These are phyloP conservation scores for Sorex araneus DNA, from an alignment of 2,113 vertebrate species.

Conservation along the genomic window DNA sequence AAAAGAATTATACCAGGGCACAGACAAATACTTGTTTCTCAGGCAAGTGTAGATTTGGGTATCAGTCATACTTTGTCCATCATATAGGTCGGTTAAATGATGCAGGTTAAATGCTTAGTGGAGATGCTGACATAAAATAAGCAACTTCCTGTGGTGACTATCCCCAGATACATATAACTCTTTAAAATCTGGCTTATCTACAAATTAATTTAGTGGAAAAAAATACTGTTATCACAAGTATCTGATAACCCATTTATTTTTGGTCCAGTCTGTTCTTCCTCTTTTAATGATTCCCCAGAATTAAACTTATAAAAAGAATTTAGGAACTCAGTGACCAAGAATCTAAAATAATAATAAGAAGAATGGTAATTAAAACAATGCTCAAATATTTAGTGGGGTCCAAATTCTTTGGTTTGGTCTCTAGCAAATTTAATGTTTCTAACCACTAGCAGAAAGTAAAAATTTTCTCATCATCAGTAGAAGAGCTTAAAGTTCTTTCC, in stretches of 20 bases:
- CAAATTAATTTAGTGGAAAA: slow-evolving; percentile 15
- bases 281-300: not conserved
- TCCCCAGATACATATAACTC: not conserved
- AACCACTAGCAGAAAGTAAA: slow-evolving; percentile 50
- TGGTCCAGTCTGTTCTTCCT: not conserved
- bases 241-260: not conserved
- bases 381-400: not conserved
- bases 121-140: slow-evolving; percentile 1
- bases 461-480: slow-evolving; percentile 62
- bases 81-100: not conserved
- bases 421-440: slow-evolving; percentile 7
- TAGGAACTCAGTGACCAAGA: slow-evolving; percentile 1
- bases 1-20: not conserved
- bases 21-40: not conserved
- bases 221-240: not conserved
- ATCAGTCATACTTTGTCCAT: not conserved
- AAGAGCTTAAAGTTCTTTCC: slow-evolving; percentile 71
- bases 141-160: not conserved
- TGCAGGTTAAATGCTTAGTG: not conserved
- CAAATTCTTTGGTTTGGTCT: not conserved
- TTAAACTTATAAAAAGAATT: slow-evolving; percentile 46
- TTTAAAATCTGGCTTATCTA: not conserved
- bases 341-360: not conserved
- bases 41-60: slow-evolving; percentile 6
- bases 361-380: slow-evolving; percentile 26